Conservation (phyloP, 2,797 vertebrate genomes). For the Halcyon leucocephala region DNA sequence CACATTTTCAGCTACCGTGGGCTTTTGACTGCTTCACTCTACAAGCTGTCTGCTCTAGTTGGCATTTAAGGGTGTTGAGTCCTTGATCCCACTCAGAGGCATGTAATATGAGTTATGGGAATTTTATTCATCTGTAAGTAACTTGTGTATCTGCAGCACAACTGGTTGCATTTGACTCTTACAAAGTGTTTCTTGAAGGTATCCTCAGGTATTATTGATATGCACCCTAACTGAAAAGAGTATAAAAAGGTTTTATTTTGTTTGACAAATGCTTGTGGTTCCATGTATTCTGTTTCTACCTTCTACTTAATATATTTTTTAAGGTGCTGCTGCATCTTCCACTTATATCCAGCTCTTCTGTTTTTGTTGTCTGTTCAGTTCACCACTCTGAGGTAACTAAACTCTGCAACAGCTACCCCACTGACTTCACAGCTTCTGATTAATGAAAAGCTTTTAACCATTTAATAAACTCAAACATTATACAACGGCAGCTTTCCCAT, state of each 20-base stretch:
- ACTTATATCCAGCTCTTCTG: neutral
- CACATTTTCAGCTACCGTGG: neutral
- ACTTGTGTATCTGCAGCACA: neutral
- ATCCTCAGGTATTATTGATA: neutral
- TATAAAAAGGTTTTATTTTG: neutral
- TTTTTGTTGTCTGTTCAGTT: neutral
- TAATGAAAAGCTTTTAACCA: neutral
- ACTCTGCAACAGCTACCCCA: neutral
- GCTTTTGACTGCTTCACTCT: neutral
- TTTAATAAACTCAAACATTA: neutral
- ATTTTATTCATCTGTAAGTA: neutral
- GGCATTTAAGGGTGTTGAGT: neutral
- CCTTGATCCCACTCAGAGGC: neutral
- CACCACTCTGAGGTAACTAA: neutral
- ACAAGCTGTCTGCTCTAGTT: neutral
- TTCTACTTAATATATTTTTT: neutral
- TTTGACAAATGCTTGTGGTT: neutral
- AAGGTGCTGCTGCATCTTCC: neutral
- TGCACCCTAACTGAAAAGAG: neutral
- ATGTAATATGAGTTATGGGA: neutral
- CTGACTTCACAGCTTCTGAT: neutral
- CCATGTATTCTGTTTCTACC: neutral
- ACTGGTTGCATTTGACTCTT: neutral
- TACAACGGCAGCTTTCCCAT: neutral
- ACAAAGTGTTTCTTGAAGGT: neutral